Conservation (phyloP, 2,797 vertebrate genomes). For the Sciurus vulgaris region DNA sequence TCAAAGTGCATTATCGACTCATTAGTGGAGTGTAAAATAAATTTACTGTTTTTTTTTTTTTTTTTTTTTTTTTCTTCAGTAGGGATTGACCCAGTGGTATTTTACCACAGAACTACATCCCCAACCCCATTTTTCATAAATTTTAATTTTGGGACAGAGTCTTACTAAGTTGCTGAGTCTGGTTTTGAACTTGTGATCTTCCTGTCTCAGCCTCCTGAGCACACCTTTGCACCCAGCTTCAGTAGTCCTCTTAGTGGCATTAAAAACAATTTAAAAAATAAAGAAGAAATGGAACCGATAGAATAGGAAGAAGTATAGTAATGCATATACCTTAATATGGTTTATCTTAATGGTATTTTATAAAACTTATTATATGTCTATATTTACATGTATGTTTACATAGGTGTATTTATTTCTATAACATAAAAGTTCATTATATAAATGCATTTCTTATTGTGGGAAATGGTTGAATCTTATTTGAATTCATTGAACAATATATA, state of each 20-base stretch:
- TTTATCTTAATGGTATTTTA: background rate
- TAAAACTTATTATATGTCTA: background rate
- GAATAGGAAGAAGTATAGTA: background rate
- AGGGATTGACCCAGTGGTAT: too few relatives aligned
- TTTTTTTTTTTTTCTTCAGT: too few relatives aligned
- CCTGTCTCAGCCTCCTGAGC: too few relatives aligned
- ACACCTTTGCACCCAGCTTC: too few relatives aligned
- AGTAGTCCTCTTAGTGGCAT: background rate
- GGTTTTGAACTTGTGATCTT: too few relatives aligned
- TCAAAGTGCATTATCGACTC: background rate
- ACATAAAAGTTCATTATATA: background rate
- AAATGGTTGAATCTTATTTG: background rate
- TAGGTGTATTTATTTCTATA: background rate
- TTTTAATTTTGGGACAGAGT: too few relatives aligned
- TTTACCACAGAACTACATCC: too few relatives aligned
- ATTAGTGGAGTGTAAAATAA: slow-evolving; percentile 7
- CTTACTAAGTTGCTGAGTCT: too few relatives aligned
- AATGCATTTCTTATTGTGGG: background rate
- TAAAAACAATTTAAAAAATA: background rate
- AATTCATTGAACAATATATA: background rate
- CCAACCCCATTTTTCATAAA: too few relatives aligned
- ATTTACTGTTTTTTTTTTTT: background rate
- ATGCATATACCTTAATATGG: too few relatives aligned
- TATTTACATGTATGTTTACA: background rate
- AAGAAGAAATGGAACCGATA: background rate